Base-by-base conservation (phyloP, 2,888 invertebrate species). In the Acanthosepion esculentum region DNA sequence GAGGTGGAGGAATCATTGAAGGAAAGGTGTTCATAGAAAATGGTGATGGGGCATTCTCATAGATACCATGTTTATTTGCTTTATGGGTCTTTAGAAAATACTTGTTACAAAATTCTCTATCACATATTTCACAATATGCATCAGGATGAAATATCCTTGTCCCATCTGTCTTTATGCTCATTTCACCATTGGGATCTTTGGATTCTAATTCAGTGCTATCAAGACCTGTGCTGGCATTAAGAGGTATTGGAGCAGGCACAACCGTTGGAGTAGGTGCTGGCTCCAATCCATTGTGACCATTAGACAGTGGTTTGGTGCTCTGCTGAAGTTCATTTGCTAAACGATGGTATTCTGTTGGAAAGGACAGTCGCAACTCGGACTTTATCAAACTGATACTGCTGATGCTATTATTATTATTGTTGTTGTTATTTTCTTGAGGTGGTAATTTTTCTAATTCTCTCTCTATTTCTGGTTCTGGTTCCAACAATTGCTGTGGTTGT, bases 21-120 rank as follows among this genome's bases (percentile, higher is more conserved):
- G 95, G 95, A 94, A 96, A 95, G 55, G 96, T 95, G 94, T 95
- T 95, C 91, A 95, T 95, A 95, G 96, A 95, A 95, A 96, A 96
- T 94, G 96, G 96, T 94, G 97, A 96, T 41, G 96, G 95, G 92
- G 96, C 95, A 95, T 96, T 96, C 94, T 97, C 97, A 96, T 96
- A 97, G 94, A 99, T 99, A 55, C 99, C 99, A 97, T 99, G 99
- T 97, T 99, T 99, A 97, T 99, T 99, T 64, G 99, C 99, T 97
- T 99, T 99, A 98, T 99, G 99, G 95, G 99, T 99, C 98, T 99
- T 99, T 53, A 99, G 98, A 97, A 99, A 99, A 98, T 99, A 99
- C 97, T 99, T 99, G 98, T 99, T 99, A 98, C 99, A 99, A 98
- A 99, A 99, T 98, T 99, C 99, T 97, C 99, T 99, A 98, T 99